Conservation (phyloP, 2,888 invertebrate genomes). For the Apodemia hepburni region DNA sequence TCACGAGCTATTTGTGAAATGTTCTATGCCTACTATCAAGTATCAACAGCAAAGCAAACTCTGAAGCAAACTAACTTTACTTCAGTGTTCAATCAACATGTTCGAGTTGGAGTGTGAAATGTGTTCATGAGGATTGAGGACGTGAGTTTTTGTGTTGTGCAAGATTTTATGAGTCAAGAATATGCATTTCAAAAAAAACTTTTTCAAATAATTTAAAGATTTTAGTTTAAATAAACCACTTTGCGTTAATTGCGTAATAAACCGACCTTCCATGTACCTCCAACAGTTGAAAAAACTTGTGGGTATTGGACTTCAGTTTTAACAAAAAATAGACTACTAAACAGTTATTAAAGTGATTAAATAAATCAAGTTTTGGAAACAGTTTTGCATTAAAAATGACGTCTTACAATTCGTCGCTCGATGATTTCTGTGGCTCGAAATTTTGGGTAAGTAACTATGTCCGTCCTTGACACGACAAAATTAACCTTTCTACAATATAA, state of each 20-base stretch:
- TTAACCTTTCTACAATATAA: not conserved
- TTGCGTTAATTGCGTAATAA: slow-evolving; percentile 18
- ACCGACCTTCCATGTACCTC: slow-evolving; percentile 18
- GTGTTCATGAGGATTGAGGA: slow-evolving; percentile 11
- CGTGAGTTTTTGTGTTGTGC: slow-evolving; percentile 9
- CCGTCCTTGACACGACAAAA: slow-evolving; percentile 34
- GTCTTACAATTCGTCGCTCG: slow-evolving; percentile 81
- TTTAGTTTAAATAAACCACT: not conserved
- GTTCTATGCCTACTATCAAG: no score
- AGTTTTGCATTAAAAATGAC: slow-evolving; percentile 56
- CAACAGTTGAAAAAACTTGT: not conserved
- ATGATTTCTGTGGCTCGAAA: slow-evolving; percentile 87
- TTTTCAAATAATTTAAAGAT: not conserved
- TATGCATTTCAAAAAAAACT: not conserved
- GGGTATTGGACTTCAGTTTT: not conserved
- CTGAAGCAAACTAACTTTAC: no score
- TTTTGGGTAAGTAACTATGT: slow-evolving; percentile 87
- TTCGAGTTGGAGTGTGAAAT: slow-evolving; percentile 3
- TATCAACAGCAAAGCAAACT: no score
- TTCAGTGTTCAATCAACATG: not conserved
- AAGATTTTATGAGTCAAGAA: not conserved
- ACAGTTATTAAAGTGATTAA: not conserved
- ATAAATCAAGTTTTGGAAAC: slow-evolving; percentile 17
- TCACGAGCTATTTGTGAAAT: no score
- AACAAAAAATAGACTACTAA: not conserved